These are phyloP conservation scores for Notoglanidium macrostoma DNA, from an alignment of 2,797 vertebrate species.

Conservation along the genomic window DNA sequence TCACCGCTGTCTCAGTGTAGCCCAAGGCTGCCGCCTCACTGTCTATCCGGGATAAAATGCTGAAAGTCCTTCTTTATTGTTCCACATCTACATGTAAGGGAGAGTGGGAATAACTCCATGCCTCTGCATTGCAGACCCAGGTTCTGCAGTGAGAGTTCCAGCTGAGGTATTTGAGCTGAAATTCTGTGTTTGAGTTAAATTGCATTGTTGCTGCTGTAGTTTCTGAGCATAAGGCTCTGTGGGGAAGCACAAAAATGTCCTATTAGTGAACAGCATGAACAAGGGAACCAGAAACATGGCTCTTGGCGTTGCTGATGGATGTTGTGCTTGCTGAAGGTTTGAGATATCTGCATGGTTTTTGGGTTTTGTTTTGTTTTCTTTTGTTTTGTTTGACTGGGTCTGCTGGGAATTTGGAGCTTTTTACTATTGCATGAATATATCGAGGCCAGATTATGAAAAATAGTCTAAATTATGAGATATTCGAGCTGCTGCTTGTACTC, in stretches of 20 bases:
- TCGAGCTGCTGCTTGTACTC: background rate
- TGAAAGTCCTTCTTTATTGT: background rate
- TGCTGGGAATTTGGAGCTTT: background rate
- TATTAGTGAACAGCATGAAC: slow-evolving; percentile 24
- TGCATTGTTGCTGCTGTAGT: slow-evolving; percentile 3
- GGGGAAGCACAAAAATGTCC: slow-evolving; percentile 12
- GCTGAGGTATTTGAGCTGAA: slow-evolving; percentile 18
- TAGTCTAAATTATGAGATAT: background rate
- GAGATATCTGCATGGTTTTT: background rate
- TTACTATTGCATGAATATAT: background rate
- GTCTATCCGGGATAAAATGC: background rate
- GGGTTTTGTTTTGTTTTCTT: too few species aligned
- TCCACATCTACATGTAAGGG: background rate
- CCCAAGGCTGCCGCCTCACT: background rate
- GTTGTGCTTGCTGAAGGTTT: slow-evolving; percentile 10
- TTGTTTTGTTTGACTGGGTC: background rate
- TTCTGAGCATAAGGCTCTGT: slow-evolving; percentile 2
- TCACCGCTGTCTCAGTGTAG: background rate
- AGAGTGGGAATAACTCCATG: slow-evolving; percentile 10
- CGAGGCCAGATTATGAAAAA: background rate
- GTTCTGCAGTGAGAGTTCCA: slow-evolving; percentile 18
- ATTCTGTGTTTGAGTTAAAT: slow-evolving; percentile 16
- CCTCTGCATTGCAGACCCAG: slow-evolving; percentile 8
- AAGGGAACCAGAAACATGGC: background rate
- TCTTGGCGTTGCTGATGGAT: slow-evolving; percentile 22